Base-by-base conservation (phyloP, 2,888 invertebrate genomes). In the Poecilus cupreus region DNA sequence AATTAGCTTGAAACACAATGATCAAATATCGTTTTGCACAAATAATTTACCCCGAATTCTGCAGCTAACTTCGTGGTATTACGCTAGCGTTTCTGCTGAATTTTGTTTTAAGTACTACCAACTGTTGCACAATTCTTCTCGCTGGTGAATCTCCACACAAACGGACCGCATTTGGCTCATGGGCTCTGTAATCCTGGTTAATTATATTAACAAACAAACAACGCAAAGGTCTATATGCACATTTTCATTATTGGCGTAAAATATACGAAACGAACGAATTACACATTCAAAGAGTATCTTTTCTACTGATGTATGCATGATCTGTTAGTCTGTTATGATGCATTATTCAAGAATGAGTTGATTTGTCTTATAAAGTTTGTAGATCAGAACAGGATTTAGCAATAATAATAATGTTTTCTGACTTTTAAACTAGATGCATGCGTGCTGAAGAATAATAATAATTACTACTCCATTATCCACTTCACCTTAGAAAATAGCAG, bases 141-240 rank as follows among this genome's bases (percentile, higher is more conserved):
- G 32, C 32, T 75, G 10, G 18, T 11, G 18, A 54, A 51, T 49
- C 39, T 46, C 26, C 22, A 54, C 54, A 80, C 81, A 82, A 80
- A 74, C 76, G 72, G 68, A 82, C 82, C 82, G 76, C 82, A 82
- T 64, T 22, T 32, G 39, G 80, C 60, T 32, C 64, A 76, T 54
- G 51, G 43, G 81, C 43, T 60, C 79, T 82, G 39, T 85, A 86
- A 86, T 85, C 86, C 84, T 72, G 46, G 80, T 84, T 85, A 85
- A 86, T 86, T 86, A 85, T 80, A 84, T 84, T 82, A 84, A 85
- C 84, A 85, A 85, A 86, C 84, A 83, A 83, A 77, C 80, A 26
- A 83, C 60, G 24, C 37, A 68, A 37, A 32, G 37, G 37, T 37
- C 37, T 68, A 68, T 82, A 82, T 57, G 82, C 81, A 81, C 83